Evolutionary conservation across 2,113 vertebrate species (phyloP), one percentile per base, ranked within the genome.

Genomic region (Perccottus glenii): DNA sequence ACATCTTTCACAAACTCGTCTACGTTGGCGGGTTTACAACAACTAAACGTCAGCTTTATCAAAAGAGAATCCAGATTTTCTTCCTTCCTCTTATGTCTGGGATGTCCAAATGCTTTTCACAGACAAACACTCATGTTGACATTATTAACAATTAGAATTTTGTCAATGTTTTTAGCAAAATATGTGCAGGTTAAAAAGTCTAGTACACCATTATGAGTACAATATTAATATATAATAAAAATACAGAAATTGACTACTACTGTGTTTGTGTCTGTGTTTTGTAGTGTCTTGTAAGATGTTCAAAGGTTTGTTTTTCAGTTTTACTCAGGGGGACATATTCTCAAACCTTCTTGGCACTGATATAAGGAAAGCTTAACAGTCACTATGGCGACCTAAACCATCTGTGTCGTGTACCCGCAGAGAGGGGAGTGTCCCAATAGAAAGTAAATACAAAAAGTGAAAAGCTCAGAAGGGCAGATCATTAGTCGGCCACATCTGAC

Each of bases 361-460:
- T 69, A 64, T 64, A 78, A 77, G 80, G 58, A 75, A 78, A 64
- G 67, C 56, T 16, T 5, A 0, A 69, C 42, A 57, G 80, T 87
- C 62, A 44, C 84, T 70, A 84, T 84, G 77, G 61, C 67, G 46
- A 85, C 85, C 67, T 58, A 27, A 78, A 83, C 88, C 87, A 90
- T 90, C 89, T 87, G 82, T 81, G 85, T 61, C 59, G 67, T 56
- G 70, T 66, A 66, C 71, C 67, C 67, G 6, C 3, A 47, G 83
- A 84, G 76, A 68, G 67, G 77, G 77, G 83, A 62, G 77, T 56
- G 71, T 73, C 77, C 81, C 85, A 69, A 72, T 67, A 85, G 83
- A 84, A 79, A 80, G 84, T 85, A 85, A 88, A 85, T 81, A 81
- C 75, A 81, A 85, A 85, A 88, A 82, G 83, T 77, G 89, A 87